A percentile compares a stretch with the other conserved stretches of the same genome.
Conservation (phyloP, 30 jellyfish, hydroid and myxozoan genomes). For the Aurelia sp. region DNA sequence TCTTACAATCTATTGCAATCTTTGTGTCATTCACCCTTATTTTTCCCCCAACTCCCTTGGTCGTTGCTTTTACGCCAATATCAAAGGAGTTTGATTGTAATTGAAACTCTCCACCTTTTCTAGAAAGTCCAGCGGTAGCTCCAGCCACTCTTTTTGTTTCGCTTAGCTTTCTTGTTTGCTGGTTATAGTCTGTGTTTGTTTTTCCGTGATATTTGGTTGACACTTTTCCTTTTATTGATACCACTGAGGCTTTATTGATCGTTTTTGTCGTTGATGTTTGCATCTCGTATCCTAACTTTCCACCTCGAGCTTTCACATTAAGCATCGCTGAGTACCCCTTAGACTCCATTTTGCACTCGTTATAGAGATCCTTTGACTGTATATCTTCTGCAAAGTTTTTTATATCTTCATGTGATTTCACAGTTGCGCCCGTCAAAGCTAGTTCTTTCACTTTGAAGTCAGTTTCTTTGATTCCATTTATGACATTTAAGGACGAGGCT, state of each 20-base stretch:
- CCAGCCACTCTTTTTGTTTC: background rate
- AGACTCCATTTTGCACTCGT: background rate
- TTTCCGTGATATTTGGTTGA: background rate
- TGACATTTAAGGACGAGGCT: background rate
- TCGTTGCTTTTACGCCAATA: background rate
- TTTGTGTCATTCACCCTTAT: background rate
- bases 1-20: background rate
- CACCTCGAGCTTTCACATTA: background rate
- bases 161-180: background rate
- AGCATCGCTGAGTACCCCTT: background rate
- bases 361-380: background rate
- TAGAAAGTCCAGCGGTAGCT: background rate
- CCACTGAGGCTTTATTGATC: background rate
- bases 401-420: background rate
- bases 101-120: constrained; percentile 10
- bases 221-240: background rate
- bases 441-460: constrained; percentile 2
- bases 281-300: background rate
- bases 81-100: background rate
- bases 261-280: background rate
- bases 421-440: background rate
- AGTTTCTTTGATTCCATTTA: background rate
- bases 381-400: background rate
- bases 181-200: background rate
- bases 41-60: constrained; percentile 3